Evolutionary conservation across 2,797 vertebrate genomes (phyloP), one percentile per base, ranked within the genome.

Genomic region (Sebastolobus alascanus): DNA sequence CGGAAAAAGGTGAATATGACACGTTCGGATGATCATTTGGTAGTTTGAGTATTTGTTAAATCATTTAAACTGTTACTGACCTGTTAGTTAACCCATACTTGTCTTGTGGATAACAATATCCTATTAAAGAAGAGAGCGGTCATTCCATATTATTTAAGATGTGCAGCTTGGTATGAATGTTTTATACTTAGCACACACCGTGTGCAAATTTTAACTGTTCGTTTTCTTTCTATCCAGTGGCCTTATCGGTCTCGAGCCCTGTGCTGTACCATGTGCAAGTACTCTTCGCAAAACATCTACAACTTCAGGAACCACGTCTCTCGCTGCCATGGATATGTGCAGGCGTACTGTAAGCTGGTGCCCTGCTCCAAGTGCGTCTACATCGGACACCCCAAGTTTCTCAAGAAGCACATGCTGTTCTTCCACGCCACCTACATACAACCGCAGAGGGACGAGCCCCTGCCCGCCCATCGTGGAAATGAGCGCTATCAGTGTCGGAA

Each of bases 251-350:
- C 97, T 70, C 97, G 96, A 86, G 93, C 96, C 0, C 96, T 98
- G 90, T 99, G 98, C 94, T 99, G 98, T 82, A 95, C 89, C 84
- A 93, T 99, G 88, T 99, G 99, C 92, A 97, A 96, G 81, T 99
- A 98, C 85, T 98, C 97, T 0, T 96, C 98, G 11, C 97, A 97
- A 66, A 96, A 96, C 82, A 95, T 97, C 85, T 94, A 96, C 88
- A 96, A 97, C 46, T 98, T 97, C 94, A 97, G 95, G 93, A 96
- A 93, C 82, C 98, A 99, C 31, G 89, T 99, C 59, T 95, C 96
- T 27, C 97, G 97, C 63, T 96, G 93, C 93, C 99, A 99, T 29
- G 95, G 96, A 29, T 97, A 97, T 33, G 95, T 97, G 82, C 89
- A 97, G 89, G 94, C 97, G 1, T 92, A 96, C 77, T 98, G 98